Evolutionary conservation across 2,797 vertebrate genomes (phyloP).

Genomic region (Sebastes goodei): DNA sequence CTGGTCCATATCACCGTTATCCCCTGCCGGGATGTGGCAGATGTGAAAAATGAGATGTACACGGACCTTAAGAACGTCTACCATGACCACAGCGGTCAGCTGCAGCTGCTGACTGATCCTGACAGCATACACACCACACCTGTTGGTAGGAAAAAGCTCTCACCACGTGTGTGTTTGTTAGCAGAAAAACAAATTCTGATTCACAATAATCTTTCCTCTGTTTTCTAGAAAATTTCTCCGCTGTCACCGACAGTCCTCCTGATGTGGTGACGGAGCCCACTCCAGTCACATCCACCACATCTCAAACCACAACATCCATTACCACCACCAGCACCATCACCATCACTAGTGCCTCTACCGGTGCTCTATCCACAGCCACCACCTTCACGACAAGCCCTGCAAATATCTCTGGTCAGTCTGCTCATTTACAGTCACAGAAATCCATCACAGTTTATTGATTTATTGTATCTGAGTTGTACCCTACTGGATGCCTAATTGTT

Average conservation of each 20-base stretch:
- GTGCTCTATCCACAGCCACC: background rate
- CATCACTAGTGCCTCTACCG: background rate
- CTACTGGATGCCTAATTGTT: background rate
- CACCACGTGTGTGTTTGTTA: background rate
- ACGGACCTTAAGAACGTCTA: conserved; percentile 18
- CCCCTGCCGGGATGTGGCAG: conserved; percentile 67
- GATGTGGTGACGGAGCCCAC: background rate
- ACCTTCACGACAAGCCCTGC: conserved; percentile 9
- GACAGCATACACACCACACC: conserved; percentile 62
- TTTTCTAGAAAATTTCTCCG: conserved; percentile 53
- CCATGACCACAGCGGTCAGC: background rate
- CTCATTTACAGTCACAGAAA: background rate
- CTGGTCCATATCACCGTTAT: conserved; percentile 63
- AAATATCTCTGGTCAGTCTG: conserved; percentile 51
- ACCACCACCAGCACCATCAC: background rate
- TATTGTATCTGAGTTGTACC: background rate
- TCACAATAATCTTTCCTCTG: background rate
- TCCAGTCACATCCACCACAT: background rate
- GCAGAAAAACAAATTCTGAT: background rate
- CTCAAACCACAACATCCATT: background rate
- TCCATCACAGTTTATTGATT: background rate
- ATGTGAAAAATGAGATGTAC: conserved; percentile 52
- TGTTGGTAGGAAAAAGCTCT: conserved; percentile 64
- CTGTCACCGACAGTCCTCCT: conserved; percentile 8
- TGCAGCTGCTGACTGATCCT: background rate